Percentiles rank a stretch among this genome's conserved stretches.
Conservation (phyloP, 2,888 invertebrate genomes). For the Pyrrhia umbra region DNA sequence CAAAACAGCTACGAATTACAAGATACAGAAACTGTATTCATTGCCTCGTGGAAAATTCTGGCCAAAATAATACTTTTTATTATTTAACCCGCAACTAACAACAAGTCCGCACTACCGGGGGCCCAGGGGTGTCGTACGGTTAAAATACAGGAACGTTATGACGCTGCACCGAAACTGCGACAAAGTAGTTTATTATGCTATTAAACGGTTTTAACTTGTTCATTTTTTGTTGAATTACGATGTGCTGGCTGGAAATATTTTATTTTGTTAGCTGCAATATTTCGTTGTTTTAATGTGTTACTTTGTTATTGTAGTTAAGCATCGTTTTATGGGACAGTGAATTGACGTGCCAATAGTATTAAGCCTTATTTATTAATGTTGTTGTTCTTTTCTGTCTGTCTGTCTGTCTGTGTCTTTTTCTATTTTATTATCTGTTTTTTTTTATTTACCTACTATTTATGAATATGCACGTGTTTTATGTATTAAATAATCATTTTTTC, state of each 20-base stretch:
- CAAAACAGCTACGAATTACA: neutral
- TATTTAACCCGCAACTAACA: constrained; percentile 34
- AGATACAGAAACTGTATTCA: constrained; percentile 3
- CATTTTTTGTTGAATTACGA: constrained; percentile 27
- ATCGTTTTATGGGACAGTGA: constrained; percentile 2
- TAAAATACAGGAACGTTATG: constrained; percentile 38
- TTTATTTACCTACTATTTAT: no score
- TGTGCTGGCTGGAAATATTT: constrained; percentile 14
- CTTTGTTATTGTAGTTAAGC: neutral
- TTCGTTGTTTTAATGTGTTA: constrained; percentile 3
- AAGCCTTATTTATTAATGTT: no score
- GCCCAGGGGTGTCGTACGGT: constrained; percentile 30
- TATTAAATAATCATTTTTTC: no score
- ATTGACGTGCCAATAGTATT: no score
- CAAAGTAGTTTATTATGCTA: constrained; percentile 45
- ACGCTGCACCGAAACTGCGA: constrained; percentile 45
- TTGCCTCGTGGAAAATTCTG: constrained; percentile 30
- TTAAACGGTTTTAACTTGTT: constrained; percentile 33
- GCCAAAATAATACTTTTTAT: constrained; percentile 34
- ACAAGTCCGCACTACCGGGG: constrained; percentile 29
- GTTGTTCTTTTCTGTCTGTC: no score
- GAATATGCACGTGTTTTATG: no score
- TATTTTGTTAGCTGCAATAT: constrained; percentile 5
- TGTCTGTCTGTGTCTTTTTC: no score
- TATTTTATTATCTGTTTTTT: no score